These are phyloP conservation scores for Argya squamiceps DNA, from an alignment of 2,797 vertebrate species.

Conservation along the genomic window DNA sequence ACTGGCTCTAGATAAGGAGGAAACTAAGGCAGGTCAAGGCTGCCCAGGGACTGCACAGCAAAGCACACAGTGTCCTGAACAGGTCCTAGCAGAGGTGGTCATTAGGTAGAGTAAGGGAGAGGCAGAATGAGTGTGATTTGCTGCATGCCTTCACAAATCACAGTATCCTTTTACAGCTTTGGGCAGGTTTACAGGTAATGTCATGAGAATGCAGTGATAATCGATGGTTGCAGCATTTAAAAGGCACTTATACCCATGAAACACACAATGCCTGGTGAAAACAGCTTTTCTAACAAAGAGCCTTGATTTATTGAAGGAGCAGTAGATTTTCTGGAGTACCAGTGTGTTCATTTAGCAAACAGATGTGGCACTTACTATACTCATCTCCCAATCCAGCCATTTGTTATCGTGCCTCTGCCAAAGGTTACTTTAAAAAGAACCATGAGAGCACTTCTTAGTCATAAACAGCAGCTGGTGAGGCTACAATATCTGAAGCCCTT, in stretches of 20 bases:
- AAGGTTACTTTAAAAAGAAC: constrained; percentile 31
- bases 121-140: not conserved
- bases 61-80: not conserved
- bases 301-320: not conserved
- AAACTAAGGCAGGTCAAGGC: not conserved
- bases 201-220: not conserved
- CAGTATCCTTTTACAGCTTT: not conserved
- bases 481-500: not conserved
- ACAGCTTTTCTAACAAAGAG: not conserved
- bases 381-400: not conserved
- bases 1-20: not conserved
- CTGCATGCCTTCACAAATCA: not conserved
- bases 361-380: constrained; percentile 14
- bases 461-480: constrained; percentile 3
- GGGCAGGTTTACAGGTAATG: not conserved
- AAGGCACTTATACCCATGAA: not conserved
- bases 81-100: not conserved
- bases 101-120: not conserved
- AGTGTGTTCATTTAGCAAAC: constrained; percentile 13
- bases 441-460: not conserved
- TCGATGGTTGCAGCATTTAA: not conserved
- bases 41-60: not conserved
- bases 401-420: not conserved
- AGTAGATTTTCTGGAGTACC: constrained; percentile 18
- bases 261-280: not conserved